A percentile compares a stretch with the other conserved stretches of the same genome.
Conservation (phyloP, 2,113 vertebrate species). For the Oryzias woworae region DNA sequence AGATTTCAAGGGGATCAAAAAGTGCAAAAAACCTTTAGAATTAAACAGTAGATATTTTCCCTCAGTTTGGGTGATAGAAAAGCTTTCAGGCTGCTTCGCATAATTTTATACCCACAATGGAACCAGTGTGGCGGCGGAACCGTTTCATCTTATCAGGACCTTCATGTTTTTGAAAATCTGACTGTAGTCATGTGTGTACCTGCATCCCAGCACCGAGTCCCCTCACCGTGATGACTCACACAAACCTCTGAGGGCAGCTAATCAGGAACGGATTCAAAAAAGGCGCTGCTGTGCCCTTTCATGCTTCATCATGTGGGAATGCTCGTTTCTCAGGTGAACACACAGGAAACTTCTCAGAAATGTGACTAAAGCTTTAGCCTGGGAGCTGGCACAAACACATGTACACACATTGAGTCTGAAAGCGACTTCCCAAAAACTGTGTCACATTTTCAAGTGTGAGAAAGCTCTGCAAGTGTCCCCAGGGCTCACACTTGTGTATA, state of each 20-base stretch:
- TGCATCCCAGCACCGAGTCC: constrained; percentile 6
- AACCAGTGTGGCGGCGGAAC: neutral
- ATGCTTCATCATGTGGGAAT: constrained; percentile 44
- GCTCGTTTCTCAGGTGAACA: constrained; percentile 27
- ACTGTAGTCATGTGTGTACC: neutral
- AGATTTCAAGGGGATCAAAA: no score
- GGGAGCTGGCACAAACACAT: constrained; percentile 11
- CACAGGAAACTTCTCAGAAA: constrained; percentile 37
- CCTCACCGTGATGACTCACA: constrained; percentile 37
- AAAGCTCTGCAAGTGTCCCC: neutral
- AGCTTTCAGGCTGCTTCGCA: neutral
- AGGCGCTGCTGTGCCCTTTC: constrained; percentile 20
- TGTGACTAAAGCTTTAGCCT: constrained; percentile 43
- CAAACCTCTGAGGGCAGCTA: constrained; percentile 13
- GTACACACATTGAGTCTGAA: constrained; percentile 18
- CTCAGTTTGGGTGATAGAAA: neutral
- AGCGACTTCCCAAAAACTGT: constrained; percentile 20
- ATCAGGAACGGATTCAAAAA: constrained; percentile 39
- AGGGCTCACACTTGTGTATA: constrained; percentile 10
- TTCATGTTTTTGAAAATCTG: neutral
- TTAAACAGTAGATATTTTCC: no score
- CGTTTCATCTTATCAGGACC: constrained; percentile 17
- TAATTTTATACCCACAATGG: neutral
- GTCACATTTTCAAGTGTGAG: constrained; percentile 18
- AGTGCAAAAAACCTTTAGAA: no score